Evolutionary conservation across 2,888 invertebrate species (phyloP), one percentile per base, ranked within the genome.

Genomic region (Phyto melanocephala): DNA sequence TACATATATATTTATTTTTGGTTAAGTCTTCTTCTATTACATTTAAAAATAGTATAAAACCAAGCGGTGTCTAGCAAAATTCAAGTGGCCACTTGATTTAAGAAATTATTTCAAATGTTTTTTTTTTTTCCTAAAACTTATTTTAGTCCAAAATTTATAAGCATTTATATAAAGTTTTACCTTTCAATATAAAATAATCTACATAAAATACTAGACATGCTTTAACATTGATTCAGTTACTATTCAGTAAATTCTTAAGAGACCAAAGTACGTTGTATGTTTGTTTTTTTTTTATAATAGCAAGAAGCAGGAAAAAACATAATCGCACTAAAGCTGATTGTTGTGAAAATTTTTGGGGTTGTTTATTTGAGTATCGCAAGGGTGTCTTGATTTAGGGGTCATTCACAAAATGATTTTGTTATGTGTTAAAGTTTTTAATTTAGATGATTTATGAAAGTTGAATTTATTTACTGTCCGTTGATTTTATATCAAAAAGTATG

Each of bases 71-170:
- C 58, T 68, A 45, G 35, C 52, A 28, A 67, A 24, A 28, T 54
- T 74, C 37, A 72, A 80, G 67, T 67, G 72, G 60, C 72, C 72
- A 80, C 79, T 80, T 67, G 60, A 71, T 80, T 80, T 60, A 45
- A 52, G 45, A 74, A 67, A 74, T 80, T 60, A 72, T 79, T 80
- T 79, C 4, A 71, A 65, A 71, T 65, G 71, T 42, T 67, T 67
- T 71, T 71, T 56, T 22, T 68, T 22, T 42, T 15, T 65, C 52
- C 13, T 63, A 52, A 42, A 74, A 54, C 68, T 68, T 68, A 58
- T 58, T 79, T 70, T 15, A 50, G 20, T 65, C 33, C 42, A 22
- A 65, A 78, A 45, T 37, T 40, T 45, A 70, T 10, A 70, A 6
- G 45, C 68, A 56, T 24, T 65, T 17, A 62, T 17, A 28, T 28